Conservation (phyloP, 2,113 vertebrate genomes). For the Vidua macroura region DNA sequence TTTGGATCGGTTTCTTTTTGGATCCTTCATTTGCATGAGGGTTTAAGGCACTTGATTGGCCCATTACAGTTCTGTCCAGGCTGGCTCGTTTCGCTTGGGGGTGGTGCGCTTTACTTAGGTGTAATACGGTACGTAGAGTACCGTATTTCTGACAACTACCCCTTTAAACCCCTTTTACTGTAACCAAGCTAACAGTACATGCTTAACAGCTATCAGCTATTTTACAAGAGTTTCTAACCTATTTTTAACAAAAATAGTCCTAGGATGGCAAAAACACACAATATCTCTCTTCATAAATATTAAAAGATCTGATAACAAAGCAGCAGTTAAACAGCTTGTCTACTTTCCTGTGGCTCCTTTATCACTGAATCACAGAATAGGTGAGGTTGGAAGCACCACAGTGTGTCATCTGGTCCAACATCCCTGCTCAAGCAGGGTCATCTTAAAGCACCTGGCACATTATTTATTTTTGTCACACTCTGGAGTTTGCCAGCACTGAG, state of each 20-base stretch:
- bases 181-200: too few species aligned
- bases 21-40: too few species aligned
- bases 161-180: too few species aligned
- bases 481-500: conserved; percentile 27
- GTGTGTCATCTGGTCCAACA: neutral
- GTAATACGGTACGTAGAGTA: too few species aligned
- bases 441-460: neutral
- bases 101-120: too few species aligned
- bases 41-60: too few species aligned
- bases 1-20: too few species aligned
- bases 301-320: neutral
- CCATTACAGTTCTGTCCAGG: too few species aligned
- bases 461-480: conserved; percentile 2
- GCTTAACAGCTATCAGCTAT: too few species aligned
- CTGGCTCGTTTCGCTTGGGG: too few species aligned
- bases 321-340: neutral
- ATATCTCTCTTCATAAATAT: neutral
- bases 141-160: too few species aligned
- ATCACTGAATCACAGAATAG: neutral
- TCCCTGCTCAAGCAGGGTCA: neutral
- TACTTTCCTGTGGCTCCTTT: neutral
- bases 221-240: too few species aligned
- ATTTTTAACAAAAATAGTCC: neutral
- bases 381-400: neutral
- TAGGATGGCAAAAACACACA: neutral